phyloP scores from a whole-genome alignment of 2,888 invertebrate species.

The Dynastes maya region DNA sequence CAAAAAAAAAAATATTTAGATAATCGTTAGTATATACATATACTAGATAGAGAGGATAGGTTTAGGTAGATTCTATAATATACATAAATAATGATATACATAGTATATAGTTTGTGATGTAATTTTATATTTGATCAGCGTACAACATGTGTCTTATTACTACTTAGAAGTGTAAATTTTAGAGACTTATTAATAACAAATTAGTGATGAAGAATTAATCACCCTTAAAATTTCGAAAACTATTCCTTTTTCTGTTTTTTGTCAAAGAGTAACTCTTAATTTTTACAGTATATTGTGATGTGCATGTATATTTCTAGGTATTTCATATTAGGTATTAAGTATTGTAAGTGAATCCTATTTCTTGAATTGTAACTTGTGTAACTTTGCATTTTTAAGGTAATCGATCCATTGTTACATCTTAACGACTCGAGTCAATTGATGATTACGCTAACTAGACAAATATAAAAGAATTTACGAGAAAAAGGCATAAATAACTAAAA shows the following conservation, averaged over 20 bases:
- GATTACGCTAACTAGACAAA: slow-evolving; percentile 16
- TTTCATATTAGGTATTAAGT: slow-evolving; percentile 55
- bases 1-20: slow-evolving; percentile 21
- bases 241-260: slow-evolving; percentile 7
- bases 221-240: background rate
- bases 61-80: slow-evolving; percentile 38
- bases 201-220: slow-evolving; percentile 30
- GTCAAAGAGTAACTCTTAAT: slow-evolving; percentile 50
- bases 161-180: slow-evolving; percentile 65
- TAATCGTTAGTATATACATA: slow-evolving; percentile 33
- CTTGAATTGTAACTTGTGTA: slow-evolving; percentile 56
- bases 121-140: slow-evolving; percentile 61
- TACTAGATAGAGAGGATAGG: slow-evolving; percentile 20
- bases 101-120: slow-evolving; percentile 54
- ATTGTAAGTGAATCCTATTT: slow-evolving; percentile 52
- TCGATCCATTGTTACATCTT: slow-evolving; percentile 51
- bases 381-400: slow-evolving; percentile 58
- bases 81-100: slow-evolving; percentile 39
- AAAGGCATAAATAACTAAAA: slow-evolving; percentile 32
- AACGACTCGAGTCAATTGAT: slow-evolving; percentile 51
- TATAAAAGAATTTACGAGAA: slow-evolving; percentile 8
- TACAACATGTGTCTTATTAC: slow-evolving; percentile 68
- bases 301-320: slow-evolving; percentile 58
- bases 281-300: slow-evolving; percentile 56
- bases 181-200: slow-evolving; percentile 42